Evolutionary conservation across 1,140 invertebrate genomes (phyloP), one percentile per base, ranked within the genome.

Genomic region (Drosophila albomicans): DNA sequence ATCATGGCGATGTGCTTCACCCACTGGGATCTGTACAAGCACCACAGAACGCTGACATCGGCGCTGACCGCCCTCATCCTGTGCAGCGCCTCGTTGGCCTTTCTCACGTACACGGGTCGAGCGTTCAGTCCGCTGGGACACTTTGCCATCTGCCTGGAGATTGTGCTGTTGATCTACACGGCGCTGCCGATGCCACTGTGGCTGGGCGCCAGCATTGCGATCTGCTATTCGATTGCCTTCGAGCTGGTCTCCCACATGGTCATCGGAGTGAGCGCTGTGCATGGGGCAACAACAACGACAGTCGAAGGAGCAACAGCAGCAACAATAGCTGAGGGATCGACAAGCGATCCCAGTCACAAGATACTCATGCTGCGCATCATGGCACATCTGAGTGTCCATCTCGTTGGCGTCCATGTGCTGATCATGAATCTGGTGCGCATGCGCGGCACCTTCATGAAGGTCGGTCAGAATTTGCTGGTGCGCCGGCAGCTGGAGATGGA

Each of bases 371-470:
- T 97, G n/a, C 94, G 97, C 82, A 93, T 96, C 59, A 93, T 98
- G 46, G 95, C 98, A 65, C 98, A 99, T 85, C 80, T 97, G 13
- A 98, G 97, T 92, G 96, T 98, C 30, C 98, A 99, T 92, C 93
- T 99, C 46, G 97, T 99, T 66, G 98, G 98, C 30, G 93, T 98
- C 56, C 98, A 99, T 93, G 97, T 99, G 82, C 95, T 98, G 76
- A 95, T 99, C 75, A 98, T 99, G 96, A 98, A 96, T 30, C 95
- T 97, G 91, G 97, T 98, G 1, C 94, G 98, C 70, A 97, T 98
- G 95, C 94, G 98, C 15, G 98, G 98, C 62, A 99, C 98, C 5
- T 99, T 99, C 93, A 98, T 99, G 96, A 99, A 99, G 94, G 97
- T 99, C 51, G 98, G 98, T 0, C 98, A 99, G 91, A 98, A 98